phyloP scores from a whole-genome alignment of 2,797 vertebrate genomes.

The Xiphorhynchus erythropygius region DNA sequence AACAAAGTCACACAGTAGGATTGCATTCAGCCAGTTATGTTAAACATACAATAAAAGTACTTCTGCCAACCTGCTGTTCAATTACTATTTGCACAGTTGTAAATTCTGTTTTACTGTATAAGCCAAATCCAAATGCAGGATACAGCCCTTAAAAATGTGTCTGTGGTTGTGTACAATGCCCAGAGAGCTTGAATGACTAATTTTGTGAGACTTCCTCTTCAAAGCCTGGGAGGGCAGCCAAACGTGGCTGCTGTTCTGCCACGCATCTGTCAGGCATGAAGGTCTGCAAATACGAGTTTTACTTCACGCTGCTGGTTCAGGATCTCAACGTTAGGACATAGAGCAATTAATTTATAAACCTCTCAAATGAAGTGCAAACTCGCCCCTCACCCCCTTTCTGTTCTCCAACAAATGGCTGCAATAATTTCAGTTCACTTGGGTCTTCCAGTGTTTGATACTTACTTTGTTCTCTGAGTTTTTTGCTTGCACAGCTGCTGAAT shows the following conservation, averaged over 20 bases:
- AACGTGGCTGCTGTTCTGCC: background rate
- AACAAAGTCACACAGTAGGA: background rate
- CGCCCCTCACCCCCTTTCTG: background rate
- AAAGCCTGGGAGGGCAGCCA: background rate
- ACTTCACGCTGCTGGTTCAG: background rate
- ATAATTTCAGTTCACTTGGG: background rate
- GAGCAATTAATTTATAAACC: background rate
- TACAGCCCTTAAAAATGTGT: accelerated
- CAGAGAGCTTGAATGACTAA: background rate
- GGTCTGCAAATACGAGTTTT: background rate
- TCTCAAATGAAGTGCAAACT: background rate
- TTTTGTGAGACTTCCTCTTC: background rate
- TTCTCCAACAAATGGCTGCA: background rate
- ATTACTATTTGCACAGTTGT: background rate
- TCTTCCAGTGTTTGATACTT: slow-evolving; percentile 7
- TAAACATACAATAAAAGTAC: background rate
- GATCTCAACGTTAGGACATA: accelerated
- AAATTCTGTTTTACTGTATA: background rate
- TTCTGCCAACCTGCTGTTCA: background rate
- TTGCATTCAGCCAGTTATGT: background rate
- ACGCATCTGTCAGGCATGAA: background rate
- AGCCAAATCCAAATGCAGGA: background rate
- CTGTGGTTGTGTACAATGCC: background rate
- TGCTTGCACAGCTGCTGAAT: slow-evolving; percentile 85
- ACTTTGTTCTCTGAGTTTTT: slow-evolving; percentile 88